Conservation (phyloP, 2,113 vertebrate species). For the Pongo abelii region DNA sequence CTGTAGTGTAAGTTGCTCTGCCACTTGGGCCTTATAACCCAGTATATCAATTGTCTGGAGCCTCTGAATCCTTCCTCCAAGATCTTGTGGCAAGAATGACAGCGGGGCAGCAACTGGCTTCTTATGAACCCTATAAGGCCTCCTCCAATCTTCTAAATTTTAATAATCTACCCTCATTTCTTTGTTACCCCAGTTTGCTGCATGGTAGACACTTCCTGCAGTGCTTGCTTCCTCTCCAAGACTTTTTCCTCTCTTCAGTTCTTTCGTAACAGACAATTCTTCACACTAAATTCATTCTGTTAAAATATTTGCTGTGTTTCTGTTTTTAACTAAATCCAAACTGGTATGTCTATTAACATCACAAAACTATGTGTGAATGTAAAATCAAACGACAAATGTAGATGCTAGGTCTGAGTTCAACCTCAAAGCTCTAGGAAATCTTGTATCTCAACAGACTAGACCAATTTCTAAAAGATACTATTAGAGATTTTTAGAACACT, state of each 20-base stretch:
- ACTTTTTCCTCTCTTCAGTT: neutral
- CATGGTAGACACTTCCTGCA: neutral
- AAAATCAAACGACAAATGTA: conserved; percentile 2
- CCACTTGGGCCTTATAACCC: neutral
- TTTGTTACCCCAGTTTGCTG: neutral
- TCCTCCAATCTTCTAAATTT: neutral
- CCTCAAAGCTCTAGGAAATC: neutral
- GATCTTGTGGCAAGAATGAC: neutral
- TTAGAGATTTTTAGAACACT: neutral
- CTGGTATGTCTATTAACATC: neutral
- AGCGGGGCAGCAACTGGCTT: neutral
- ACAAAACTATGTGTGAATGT: neutral
- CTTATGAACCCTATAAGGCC: neutral
- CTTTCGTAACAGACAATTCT: neutral
- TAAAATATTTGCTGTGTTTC: neutral
- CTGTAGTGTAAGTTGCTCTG: neutral
- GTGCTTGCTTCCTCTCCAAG: neutral
- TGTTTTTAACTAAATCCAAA: neutral
- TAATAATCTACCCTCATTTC: neutral
- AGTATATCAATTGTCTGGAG: neutral
- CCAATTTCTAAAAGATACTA: neutral
- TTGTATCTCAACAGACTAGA: neutral
- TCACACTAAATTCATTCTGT: neutral
- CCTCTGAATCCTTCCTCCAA: neutral
- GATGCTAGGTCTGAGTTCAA: neutral